phyloP scores from a whole-genome alignment of 2,113 vertebrate species.

The Phaethornis superciliosus region DNA sequence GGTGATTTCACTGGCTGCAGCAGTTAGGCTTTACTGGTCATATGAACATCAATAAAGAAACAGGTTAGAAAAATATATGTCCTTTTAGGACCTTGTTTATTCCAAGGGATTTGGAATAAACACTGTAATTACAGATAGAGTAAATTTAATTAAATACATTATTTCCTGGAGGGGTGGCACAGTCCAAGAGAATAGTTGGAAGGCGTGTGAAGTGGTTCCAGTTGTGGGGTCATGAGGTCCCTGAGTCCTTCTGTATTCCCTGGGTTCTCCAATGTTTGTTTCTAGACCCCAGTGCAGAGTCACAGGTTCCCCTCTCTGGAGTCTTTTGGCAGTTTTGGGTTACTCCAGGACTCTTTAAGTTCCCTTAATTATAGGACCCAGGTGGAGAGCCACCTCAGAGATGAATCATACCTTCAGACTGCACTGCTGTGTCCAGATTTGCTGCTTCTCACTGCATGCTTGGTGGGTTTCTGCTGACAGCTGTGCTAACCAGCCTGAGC shows the following conservation, averaged over 20 bases:
- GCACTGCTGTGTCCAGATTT: fast-evolving
- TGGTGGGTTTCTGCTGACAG: neutral
- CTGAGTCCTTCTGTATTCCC: neutral
- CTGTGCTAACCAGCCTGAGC: neutral
- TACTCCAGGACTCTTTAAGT: neutral
- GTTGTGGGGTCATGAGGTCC: neutral
- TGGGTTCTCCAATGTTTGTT: neutral
- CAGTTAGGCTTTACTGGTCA: neutral
- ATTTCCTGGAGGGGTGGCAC: neutral
- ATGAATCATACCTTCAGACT: fast-evolving
- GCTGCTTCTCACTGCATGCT: neutral
- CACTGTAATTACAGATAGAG: neutral
- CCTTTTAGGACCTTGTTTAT: neutral
- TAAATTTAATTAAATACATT: neutral
- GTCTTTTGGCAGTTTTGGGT: neutral
- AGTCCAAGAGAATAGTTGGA: neutral
- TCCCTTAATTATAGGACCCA: neutral
- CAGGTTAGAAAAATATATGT: neutral
- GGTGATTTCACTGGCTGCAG: neutral
- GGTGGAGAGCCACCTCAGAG: neutral
- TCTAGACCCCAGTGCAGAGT: neutral
- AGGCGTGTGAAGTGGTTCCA: neutral
- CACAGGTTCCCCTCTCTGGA: neutral
- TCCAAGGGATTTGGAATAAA: neutral
- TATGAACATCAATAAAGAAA: neutral